Evolutionary conservation across 1,140 invertebrate genomes (phyloP).

Genomic region (Megalonaias nervosa): DNA sequence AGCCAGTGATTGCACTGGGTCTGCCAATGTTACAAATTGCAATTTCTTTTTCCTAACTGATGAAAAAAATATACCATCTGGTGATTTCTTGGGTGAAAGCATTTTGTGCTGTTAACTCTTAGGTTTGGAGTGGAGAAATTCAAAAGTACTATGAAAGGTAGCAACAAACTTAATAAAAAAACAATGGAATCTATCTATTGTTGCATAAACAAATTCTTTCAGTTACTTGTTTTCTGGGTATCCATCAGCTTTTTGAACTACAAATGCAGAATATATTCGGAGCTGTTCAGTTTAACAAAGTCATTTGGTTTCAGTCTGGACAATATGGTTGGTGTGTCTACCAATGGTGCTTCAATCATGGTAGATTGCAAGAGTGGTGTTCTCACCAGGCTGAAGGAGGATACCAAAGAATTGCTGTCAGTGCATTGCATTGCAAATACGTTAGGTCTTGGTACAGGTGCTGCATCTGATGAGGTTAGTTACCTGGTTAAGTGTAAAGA

Average conservation of each 20-base stretch:
- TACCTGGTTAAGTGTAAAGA: constrained; percentile 20
- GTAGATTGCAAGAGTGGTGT: constrained; percentile 25
- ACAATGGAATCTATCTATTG: too few species aligned
- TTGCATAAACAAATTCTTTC: too few species aligned
- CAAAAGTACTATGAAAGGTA: too few species aligned
- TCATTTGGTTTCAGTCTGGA: constrained; percentile 2
- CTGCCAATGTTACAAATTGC: too few species aligned
- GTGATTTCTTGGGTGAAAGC: too few species aligned
- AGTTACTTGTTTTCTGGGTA: constrained; percentile 19
- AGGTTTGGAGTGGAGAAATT: too few species aligned
- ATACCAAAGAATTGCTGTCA: constrained; percentile 4
- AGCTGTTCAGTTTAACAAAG: background rate
- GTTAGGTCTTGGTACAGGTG: constrained; percentile 21
- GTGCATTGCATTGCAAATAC: constrained; percentile 30
- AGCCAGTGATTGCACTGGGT: too few species aligned
- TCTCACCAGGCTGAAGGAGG: constrained; percentile 20
- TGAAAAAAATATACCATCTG: too few species aligned
- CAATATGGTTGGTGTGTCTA: constrained; percentile 8
- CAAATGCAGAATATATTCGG: constrained; percentile 20
- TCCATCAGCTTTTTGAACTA: background rate
- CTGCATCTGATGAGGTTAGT: background rate
- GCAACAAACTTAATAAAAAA: too few species aligned
- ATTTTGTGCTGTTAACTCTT: too few species aligned
- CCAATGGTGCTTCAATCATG: constrained; percentile 20
- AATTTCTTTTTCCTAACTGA: too few species aligned